phyloP scores from a whole-genome alignment of 2,113 vertebrate species.

The Microcebus jonahi region DNA sequence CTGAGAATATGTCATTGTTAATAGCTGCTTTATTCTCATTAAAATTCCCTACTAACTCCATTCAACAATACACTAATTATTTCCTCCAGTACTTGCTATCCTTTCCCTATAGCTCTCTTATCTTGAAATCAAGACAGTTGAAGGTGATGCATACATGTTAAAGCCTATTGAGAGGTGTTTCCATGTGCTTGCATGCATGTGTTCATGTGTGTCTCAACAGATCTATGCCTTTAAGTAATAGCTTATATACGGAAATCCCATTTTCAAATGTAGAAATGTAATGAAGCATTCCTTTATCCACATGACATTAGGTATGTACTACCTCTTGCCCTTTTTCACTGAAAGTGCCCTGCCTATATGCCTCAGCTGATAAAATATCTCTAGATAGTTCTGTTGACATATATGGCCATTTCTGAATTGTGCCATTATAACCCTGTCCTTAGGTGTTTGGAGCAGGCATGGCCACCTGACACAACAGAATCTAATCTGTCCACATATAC shows the following conservation, averaged over 20 bases:
- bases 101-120: not conserved
- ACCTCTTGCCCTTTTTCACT: not conserved
- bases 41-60: conserved; percentile 22
- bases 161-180: not conserved
- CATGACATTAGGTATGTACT: not conserved
- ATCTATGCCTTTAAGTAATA: not conserved
- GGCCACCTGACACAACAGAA: not conserved
- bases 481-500: not conserved
- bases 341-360: not conserved
- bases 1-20: conserved; percentile 26
- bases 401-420: not conserved
- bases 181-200: not conserved
- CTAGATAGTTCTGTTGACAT: not conserved
- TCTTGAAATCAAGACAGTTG: conserved; percentile 13
- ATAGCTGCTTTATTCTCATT: conserved; percentile 40
- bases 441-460: not conserved
- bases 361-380: not conserved
- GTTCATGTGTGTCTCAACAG: not conserved
- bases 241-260: not conserved
- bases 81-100: not conserved
- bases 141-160: not conserved
- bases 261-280: not conserved
- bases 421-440: not conserved
- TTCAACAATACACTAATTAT: not conserved
- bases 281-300: not conserved